phyloP scores from a whole-genome alignment of 35 echinoderm and acorn worm genomes.

The Lytechinus variegatus region DNA sequence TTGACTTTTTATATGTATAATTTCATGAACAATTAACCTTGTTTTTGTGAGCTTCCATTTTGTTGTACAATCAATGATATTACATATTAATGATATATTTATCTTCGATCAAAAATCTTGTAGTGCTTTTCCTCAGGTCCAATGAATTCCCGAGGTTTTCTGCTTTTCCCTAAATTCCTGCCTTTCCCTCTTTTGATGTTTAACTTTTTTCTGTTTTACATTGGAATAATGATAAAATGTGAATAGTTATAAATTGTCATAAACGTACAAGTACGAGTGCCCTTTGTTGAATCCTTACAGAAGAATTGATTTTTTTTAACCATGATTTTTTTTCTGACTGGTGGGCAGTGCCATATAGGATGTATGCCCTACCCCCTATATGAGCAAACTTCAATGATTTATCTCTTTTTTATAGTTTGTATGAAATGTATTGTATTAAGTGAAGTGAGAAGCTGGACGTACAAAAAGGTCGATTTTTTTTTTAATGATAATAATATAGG shows the following conservation, averaged over 20 bases:
- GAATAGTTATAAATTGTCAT: background rate
- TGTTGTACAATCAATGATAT: background rate
- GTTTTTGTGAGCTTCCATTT: background rate
- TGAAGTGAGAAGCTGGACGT: too few relatives aligned
- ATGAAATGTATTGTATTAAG: too few relatives aligned
- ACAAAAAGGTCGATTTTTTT: too few relatives aligned
- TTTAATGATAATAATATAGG: too few relatives aligned
- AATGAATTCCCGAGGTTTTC: background rate
- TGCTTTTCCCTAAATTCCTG: background rate
- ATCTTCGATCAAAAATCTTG: background rate
- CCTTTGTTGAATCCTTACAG: too few relatives aligned
- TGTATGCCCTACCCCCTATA: too few relatives aligned
- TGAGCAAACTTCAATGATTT: too few relatives aligned
- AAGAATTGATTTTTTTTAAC: too few relatives aligned
- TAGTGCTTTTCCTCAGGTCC: background rate
- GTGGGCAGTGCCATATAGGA: too few relatives aligned
- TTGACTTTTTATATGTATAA: background rate
- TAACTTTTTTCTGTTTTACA: background rate
- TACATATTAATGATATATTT: background rate
- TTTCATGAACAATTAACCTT: background rate
- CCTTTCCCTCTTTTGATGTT: background rate
- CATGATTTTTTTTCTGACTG: too few relatives aligned
- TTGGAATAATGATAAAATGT: background rate
- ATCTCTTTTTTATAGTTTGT: too few relatives aligned
- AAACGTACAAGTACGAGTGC: too few relatives aligned